These are phyloP conservation scores for Polydrusus cervinus DNA, from an alignment of 2,888 invertebrate species.

Conservation along the genomic window DNA sequence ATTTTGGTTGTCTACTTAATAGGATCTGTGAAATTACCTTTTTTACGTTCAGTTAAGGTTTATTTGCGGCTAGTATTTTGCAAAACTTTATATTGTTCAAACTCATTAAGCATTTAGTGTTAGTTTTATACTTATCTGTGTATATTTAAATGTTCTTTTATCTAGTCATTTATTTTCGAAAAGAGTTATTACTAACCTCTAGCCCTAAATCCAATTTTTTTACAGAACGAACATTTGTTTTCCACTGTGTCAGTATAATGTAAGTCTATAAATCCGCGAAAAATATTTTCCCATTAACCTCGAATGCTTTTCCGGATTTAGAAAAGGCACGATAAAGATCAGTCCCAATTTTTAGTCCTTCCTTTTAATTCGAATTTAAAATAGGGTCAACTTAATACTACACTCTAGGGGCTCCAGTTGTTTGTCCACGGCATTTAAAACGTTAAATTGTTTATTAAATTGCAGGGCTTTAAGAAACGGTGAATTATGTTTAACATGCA, in stretches of 20 bases:
- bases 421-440: conserved; percentile 19
- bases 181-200: background rate
- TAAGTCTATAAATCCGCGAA: conserved; percentile 6
- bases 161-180: too few species aligned
- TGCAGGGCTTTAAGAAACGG: conserved; percentile 11
- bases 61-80: too few species aligned
- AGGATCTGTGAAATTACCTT: too few species aligned
- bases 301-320: conserved; percentile 17
- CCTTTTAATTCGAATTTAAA: conserved; percentile 27
- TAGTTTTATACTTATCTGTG: too few species aligned
- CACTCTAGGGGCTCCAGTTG: conserved; percentile 16
- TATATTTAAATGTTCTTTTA: too few species aligned
- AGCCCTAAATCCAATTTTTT: background rate
- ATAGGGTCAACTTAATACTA: conserved; percentile 23
- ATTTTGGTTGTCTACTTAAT: too few species aligned
- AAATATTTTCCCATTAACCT: conserved; percentile 27
- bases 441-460: conserved; percentile 23
- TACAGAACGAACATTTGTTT: background rate
- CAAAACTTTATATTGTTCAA: too few species aligned
- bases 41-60: too few species aligned
- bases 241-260: background rate
- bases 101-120: too few species aligned
- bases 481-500: conserved; percentile 1
- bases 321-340: conserved; percentile 13
- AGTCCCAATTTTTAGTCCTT: conserved; percentile 23